Percentiles rank a stretch among this genome's conserved stretches.
These are phyloP conservation scores for Mythimna lalbum DNA, from an alignment of 2,888 invertebrate species.

Conservation along the genomic window DNA sequence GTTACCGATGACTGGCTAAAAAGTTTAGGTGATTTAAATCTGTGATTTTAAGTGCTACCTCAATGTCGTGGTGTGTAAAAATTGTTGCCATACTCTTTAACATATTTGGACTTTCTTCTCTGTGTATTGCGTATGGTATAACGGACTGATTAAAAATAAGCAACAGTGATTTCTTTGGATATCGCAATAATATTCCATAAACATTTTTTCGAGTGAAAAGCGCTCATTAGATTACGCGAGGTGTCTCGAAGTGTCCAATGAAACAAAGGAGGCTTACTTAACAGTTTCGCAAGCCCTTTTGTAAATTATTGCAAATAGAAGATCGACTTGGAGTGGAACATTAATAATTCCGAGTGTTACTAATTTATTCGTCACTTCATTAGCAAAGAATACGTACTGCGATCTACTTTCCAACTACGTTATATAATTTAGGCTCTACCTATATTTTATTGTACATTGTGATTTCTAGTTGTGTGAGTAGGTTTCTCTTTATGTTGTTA, in stretches of 20 bases:
- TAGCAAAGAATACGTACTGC: slow-evolving; percentile 43
- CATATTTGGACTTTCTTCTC: slow-evolving; percentile 20
- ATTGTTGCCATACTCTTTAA: slow-evolving; percentile 68
- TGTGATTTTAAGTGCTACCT: slow-evolving; percentile 51
- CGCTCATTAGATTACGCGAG: slow-evolving; percentile 34
- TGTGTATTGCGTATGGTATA: slow-evolving; percentile 11
- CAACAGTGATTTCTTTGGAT: slow-evolving; percentile 21
- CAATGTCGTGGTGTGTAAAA: slow-evolving; percentile 57
- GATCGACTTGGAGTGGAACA: slow-evolving; percentile 65
- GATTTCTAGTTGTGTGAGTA: slow-evolving; percentile 19
- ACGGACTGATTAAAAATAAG: slow-evolving; percentile 22
- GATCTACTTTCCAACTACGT: slow-evolving; percentile 39
- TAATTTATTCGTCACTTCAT: slow-evolving; percentile 65
- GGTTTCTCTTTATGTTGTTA: slow-evolving; percentile 25
- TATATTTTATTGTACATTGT: slow-evolving; percentile 32
- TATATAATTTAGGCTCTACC: slow-evolving; percentile 32
- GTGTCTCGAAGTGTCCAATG: slow-evolving; percentile 41
- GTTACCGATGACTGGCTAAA: slow-evolving; percentile 73
- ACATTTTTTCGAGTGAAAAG: slow-evolving; percentile 11
- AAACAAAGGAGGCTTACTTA: slow-evolving; percentile 65
- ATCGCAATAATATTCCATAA: slow-evolving; percentile 22
- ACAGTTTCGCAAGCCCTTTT: slow-evolving; percentile 71
- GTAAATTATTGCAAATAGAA: slow-evolving; percentile 70
- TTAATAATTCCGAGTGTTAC: slow-evolving; percentile 56
- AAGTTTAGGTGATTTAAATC: slow-evolving; percentile 67